Evolutionary conservation across 1,140 invertebrate genomes (phyloP), one percentile per base, ranked within the genome.

Genomic region (Drosophila bocki): DNA sequence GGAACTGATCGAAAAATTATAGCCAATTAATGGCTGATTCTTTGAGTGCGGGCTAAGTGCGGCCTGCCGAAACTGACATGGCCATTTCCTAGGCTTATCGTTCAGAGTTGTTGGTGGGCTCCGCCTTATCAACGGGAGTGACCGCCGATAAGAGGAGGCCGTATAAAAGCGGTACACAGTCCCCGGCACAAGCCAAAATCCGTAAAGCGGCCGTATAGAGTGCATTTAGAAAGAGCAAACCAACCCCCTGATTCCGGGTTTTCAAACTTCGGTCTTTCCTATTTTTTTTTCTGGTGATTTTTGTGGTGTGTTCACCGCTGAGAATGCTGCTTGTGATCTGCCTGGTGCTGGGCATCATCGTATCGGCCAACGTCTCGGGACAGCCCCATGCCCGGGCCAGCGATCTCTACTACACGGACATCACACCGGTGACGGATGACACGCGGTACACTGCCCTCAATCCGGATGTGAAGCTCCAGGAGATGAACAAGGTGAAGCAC

Each of bases 31-130:
- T 41, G n/a, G 60, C 8, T 17, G 42, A 11, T 42, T 51, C 29
- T 57, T 12, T 44, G 39, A 22, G 56, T 5, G 19, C 29, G 53
- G n/a, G 13, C 22, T 19, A 42, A 60, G 56, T 7, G 26, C 29
- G 53, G n/a, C 17, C 19, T 26, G 35, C 42, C 39, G 41, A 65
- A 71, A 68, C 41, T 68, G 56, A 56, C 60, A 22, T 56, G 60
- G 77, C 59, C 77, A 80, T 79, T 79, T 79, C 62, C 19, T 41
- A 51, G 70, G 79, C 82, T 85, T 85, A 85, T 85, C 82, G 82
- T 85, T 82, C 82, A 85, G 74, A 78, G 78, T 81, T 67, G 75
- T 78, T 69, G 75, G 39, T 33, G 32, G 45, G 45, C 58, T 54
- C 72, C 72, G 62, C 29, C 81, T 84, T 84, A 84, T 84, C 81